These are phyloP conservation scores for Hydriomena furcata DNA, from an alignment of 2,888 invertebrate genomes.

Conservation along the genomic window DNA sequence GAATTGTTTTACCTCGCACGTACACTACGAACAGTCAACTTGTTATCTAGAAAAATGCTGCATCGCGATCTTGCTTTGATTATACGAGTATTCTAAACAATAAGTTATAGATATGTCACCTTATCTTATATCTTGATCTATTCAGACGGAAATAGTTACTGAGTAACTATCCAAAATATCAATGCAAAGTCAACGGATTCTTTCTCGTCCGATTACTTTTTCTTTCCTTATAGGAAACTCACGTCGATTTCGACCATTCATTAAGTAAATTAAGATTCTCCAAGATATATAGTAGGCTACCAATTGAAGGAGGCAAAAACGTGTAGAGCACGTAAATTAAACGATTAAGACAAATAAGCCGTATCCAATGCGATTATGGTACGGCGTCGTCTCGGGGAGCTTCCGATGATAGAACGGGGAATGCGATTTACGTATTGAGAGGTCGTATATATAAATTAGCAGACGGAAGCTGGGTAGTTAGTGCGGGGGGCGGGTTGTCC, in stretches of 20 bases:
- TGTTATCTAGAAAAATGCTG: conserved; percentile 39
- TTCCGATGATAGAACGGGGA: conserved; percentile 61
- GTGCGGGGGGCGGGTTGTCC: conserved; percentile 78
- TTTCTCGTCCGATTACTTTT: background rate
- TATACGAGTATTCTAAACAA: conserved; percentile 10
- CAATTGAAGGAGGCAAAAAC: conserved; percentile 35
- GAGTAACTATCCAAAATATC: conserved; percentile 2
- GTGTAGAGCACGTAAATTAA: conserved; percentile 52
- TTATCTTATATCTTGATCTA: conserved; percentile 14
- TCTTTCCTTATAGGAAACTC: conserved; percentile 10
- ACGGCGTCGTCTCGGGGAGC: conserved; percentile 39
- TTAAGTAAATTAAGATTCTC: conserved; percentile 36
- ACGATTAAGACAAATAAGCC: conserved; percentile 59
- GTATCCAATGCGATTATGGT: conserved; percentile 57
- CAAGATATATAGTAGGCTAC: conserved; percentile 35
- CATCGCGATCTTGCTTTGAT: conserved; percentile 22
- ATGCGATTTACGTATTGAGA: conserved; percentile 69
- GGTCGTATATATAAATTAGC: conserved; percentile 72
- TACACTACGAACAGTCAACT: conserved; percentile 49
- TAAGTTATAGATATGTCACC: conserved; percentile 8
- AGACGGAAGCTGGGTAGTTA: conserved; percentile 76
- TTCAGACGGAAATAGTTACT: conserved; percentile 8
- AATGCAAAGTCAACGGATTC: conserved; percentile 1
- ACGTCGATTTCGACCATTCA: conserved; percentile 1
- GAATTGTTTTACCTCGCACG: conserved; percentile 62